Evolutionary conservation across 2,797 vertebrate genomes (phyloP).

Genomic region (Rhodeus uyekii): DNA sequence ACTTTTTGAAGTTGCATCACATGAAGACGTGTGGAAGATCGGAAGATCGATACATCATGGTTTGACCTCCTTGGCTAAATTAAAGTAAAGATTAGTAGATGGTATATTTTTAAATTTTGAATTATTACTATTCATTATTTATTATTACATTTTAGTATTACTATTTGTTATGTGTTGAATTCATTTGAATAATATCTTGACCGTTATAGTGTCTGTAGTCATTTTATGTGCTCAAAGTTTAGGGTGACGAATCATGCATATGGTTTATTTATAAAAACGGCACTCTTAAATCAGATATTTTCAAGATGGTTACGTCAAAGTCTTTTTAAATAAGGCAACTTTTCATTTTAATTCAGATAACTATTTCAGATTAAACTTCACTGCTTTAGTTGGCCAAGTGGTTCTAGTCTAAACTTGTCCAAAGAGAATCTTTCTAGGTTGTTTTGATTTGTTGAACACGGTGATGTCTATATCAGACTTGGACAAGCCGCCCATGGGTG

Average conservation of each 20-base stretch:
- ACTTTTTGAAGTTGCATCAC: too few species aligned
- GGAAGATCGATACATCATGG: too few species aligned
- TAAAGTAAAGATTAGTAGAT: too few species aligned
- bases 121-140: too few species aligned
- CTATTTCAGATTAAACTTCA: background rate
- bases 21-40: too few species aligned
- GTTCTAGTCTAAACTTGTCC: background rate
- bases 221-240: background rate
- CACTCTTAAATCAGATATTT: background rate
- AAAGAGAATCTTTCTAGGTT: background rate
- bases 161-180: too few species aligned
- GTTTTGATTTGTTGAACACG: constrained; percentile 1
- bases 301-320: background rate
- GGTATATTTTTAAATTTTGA: too few species aligned
- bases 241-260: background rate
- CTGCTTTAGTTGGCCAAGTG: background rate
- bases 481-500: background rate
- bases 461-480: constrained; percentile 3
- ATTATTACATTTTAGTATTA: too few species aligned
- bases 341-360: background rate
- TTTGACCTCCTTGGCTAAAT: too few species aligned
- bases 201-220: background rate
- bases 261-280: background rate
- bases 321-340: background rate
- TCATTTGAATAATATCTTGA: too few species aligned